Conservation (phyloP, 2,113 vertebrate genomes). For the Rhinichthys klamathensis region DNA sequence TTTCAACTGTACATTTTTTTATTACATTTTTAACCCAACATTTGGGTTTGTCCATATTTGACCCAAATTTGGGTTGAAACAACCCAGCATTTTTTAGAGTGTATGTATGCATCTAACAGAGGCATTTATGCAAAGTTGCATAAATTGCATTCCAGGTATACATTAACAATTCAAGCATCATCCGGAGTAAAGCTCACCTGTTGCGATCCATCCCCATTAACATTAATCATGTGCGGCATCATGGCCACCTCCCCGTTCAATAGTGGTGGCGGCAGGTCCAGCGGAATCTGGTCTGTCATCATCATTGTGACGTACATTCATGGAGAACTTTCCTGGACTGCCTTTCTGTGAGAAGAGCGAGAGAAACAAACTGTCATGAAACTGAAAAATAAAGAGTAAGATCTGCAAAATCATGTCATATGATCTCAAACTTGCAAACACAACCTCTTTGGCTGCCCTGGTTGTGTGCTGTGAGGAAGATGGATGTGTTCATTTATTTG, state of each 20-base stretch:
- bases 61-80: too few species aligned
- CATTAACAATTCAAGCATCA: neutral
- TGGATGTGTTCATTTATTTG: neutral
- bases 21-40: too few species aligned
- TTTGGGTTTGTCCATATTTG: too few species aligned
- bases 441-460: neutral
- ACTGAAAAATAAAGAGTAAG: neutral
- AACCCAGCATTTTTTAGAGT: too few species aligned
- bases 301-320: constrained; percentile 99
- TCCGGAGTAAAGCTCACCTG: constrained; percentile 79
- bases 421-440: neutral
- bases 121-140: neutral
- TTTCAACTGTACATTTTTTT: too few species aligned
- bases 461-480: neutral
- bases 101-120: neutral
- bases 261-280: constrained; percentile 94
- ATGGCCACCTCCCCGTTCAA: constrained; percentile 95
- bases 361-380: constrained; percentile 15
- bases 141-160: neutral
- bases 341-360: constrained; percentile 80
- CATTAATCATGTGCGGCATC: constrained; percentile 94
- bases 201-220: constrained; percentile 93
- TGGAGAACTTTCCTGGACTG: constrained; percentile 92
- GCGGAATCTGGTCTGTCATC: constrained; percentile 99
- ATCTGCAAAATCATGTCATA: neutral